Base-by-base conservation (phyloP, 2,888 invertebrate species). In the Pomacea canaliculata region DNA sequence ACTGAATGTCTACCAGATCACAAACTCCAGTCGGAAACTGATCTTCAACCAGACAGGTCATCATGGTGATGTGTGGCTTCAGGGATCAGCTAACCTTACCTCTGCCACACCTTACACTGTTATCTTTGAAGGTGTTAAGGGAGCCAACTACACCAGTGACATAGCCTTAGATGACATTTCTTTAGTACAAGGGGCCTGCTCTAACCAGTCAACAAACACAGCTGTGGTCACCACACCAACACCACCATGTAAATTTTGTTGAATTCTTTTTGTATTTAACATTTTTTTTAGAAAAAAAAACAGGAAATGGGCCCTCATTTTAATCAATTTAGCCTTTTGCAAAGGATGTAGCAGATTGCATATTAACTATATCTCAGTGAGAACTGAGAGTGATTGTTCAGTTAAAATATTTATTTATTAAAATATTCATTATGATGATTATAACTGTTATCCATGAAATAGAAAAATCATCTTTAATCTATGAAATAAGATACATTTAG, bases 101-200 rank as follows among this genome's bases (percentile, higher is more conserved):
- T 79, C 82, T 12, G 51, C 69, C 12, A 74, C 78, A 48, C 67
- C 74, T 8, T 87, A 81, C 76, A 77, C 81, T 70, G 73, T 88
- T 19, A 69, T 84, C 70, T 88, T 88, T 80, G 89, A 88, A 76
- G 89, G 84, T 0, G 81, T 84, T 9, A 78, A 82, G 59, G 88
- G 86, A 49, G 68, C 51, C 12, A 81, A 76, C 74, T 85, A 82
- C 76, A 81, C 78, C 71, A 87, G 87, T 37, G 86, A 86, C 75
- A 87, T 88, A 73, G 77, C 78, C 60, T 69, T 79, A 51, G 79
- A 79, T 70, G 79, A 80, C 74, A 76, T 80, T 51, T 66, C 71
- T 65, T 27, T 80, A 49, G 46, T 69, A 19, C 71, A 76, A 7
- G 80, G 78, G 10, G 18, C 73, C 10, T 89, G 89, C 76, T 76